Base-by-base conservation (phyloP, 2,797 vertebrate species). In the Dallia pectoralis region DNA sequence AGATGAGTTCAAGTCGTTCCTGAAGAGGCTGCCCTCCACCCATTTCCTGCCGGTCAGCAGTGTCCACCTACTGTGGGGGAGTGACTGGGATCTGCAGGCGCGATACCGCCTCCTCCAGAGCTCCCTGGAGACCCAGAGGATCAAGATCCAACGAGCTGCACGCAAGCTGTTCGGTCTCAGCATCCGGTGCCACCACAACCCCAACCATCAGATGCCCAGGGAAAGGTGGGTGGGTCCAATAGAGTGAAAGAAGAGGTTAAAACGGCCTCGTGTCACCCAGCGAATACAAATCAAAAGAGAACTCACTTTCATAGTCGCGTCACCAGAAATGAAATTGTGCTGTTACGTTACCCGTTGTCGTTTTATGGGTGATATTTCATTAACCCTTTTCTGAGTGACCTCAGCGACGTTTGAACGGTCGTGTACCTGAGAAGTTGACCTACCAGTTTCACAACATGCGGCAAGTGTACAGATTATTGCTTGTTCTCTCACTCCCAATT, bases 1-100 rank as follows among this genome's bases (percentile, higher is more conserved):
- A 99, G 98, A 99, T 87, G 98, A 99, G 85, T 99, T 99, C 88
- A 99, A 98, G 90, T 98, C 97, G 15, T 99, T 98, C 84, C 95
- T 99, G 94, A 99, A 97, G 89, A 95, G 95, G 85, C 91, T 99
- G 86, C 97, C 98, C 81, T 96, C 94, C 87, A 98, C 97, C 84
- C 97, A 99, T 89, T 99, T 99, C 89, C 92, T 99, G 87, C 97
- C 96, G 47, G 96, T 99, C 72, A 96, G 95, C 88, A 98, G 96
- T 74, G 97, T 99, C 82, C 98, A 99, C 87, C 96, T 98, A 88
- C 95, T 98, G 78, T 99, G 98, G 98, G 98, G 98, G 70, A 98
- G 96, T 0, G 98, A 99, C 91, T 99, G 98, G 98, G 97, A 99
- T 85, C 94, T 99, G 76, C 98, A 99, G 91, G 96, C 95, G 77